Evolutionary conservation across 2,888 invertebrate genomes (phyloP).

Genomic region (Microplitis manilae): DNA sequence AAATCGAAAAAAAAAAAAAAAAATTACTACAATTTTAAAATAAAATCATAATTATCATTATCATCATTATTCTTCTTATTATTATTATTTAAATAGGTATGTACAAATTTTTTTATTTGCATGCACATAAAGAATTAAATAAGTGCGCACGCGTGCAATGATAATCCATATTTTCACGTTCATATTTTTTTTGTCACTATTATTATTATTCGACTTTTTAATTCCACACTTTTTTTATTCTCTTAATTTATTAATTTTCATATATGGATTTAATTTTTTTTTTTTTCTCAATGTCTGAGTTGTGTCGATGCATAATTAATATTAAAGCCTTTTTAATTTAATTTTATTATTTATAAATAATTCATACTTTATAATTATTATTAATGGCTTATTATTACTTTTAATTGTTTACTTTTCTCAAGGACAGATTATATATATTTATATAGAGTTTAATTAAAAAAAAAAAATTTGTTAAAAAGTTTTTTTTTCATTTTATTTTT

Average conservation of each 20-base stretch:
- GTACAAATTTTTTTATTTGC: neutral
- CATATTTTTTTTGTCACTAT: neutral
- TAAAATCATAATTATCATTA: neutral
- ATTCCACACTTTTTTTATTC: neutral
- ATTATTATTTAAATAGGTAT: slow-evolving; percentile 3
- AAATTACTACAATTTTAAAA: neutral
- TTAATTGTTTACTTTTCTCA: neutral
- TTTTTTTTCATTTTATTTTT: neutral
- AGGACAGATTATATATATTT: neutral
- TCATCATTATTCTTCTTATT: neutral
- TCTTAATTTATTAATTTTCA: neutral
- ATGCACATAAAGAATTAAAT: neutral
- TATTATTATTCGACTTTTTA: neutral
- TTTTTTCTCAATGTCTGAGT: neutral
- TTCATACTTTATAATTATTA: neutral
- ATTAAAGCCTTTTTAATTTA: neutral
- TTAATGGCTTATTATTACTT: neutral
- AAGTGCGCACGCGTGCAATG: slow-evolving; percentile 4
- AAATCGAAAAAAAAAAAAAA: too few relatives aligned
- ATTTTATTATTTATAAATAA: neutral
- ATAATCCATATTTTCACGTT: slow-evolving; percentile 27
- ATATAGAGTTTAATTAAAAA: neutral
- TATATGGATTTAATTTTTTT: neutral
- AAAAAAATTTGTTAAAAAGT: neutral
- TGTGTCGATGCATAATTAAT: neutral